Conservation (phyloP, 2,113 vertebrate species). For the Sinocyclocheilus maitianheensis region DNA sequence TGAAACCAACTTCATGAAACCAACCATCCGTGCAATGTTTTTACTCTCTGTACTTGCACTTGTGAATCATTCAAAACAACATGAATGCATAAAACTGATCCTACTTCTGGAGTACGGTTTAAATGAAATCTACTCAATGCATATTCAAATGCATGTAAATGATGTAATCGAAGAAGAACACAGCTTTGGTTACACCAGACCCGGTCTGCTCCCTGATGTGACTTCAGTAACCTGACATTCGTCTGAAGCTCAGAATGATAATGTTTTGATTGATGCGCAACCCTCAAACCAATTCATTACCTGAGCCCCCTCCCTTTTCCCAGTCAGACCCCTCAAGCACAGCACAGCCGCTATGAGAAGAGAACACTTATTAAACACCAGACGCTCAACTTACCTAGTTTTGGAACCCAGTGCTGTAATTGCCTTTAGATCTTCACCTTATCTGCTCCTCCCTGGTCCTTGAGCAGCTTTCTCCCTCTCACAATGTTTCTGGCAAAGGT, state of each 20-base stretch:
- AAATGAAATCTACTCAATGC: neutral
- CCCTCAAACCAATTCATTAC: neutral
- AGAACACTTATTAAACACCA: conserved; percentile 47
- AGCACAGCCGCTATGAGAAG: conserved; percentile 3
- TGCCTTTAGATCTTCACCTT: conserved; percentile 44
- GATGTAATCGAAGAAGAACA: neutral
- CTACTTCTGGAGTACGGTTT: neutral
- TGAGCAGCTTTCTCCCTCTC: conserved; percentile 55
- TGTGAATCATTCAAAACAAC: neutral
- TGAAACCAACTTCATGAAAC: neutral
- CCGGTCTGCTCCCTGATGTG: neutral
- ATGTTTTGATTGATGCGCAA: conserved; percentile 42
- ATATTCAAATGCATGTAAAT: conserved; percentile 45
- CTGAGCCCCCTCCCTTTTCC: neutral
- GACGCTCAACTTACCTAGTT: conserved; percentile 75
- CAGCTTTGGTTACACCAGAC: neutral
- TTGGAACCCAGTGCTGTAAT: conserved; percentile 56
- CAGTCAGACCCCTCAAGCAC: neutral
- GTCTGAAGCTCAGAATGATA: neutral
- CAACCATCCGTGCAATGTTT: neutral
- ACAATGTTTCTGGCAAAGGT: conserved; percentile 48
- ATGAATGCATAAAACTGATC: neutral
- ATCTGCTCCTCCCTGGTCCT: conserved; percentile 57
- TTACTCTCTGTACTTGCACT: neutral
- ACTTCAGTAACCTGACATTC: conserved; percentile 13